A percentile compares a stretch with the other conserved stretches of the same genome.
Evolutionary conservation across 1,140 invertebrate genomes (phyloP).

Genomic region (Condylostylus longicornis): DNA sequence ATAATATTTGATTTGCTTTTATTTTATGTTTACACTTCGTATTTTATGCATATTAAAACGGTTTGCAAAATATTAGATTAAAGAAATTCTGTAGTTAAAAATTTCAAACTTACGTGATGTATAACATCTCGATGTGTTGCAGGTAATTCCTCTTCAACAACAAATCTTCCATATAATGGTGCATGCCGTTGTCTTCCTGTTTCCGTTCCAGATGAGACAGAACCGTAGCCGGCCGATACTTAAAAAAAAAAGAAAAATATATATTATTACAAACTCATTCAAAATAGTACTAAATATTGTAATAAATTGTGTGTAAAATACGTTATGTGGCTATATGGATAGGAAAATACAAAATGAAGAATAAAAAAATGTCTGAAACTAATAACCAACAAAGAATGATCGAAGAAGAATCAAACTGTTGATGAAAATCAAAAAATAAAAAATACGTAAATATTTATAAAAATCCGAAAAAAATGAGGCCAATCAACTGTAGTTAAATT

Average conservation of each 20-base stretch:
- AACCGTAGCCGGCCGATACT: slow-evolving; percentile 30
- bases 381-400: too few species aligned
- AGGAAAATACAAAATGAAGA: too few species aligned
- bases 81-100: background rate
- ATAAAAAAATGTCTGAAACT: too few species aligned
- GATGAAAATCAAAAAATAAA: too few species aligned
- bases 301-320: too few species aligned
- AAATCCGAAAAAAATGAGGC: too few species aligned
- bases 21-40: too few species aligned
- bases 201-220: slow-evolving; percentile 21
- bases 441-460: too few species aligned
- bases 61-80: background rate
- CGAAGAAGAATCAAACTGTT: too few species aligned
- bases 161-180: slow-evolving; percentile 72
- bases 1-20: too few species aligned
- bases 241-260: slow-evolving; percentile 9
- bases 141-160: slow-evolving; percentile 67
- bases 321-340: too few species aligned
- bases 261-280: slow-evolving; percentile 8
- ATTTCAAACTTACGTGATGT: slow-evolving; percentile 33
- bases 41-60: background rate
- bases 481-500: too few species aligned
- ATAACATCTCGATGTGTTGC: slow-evolving; percentile 32
- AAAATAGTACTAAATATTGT: background rate
- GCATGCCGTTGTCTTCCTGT: slow-evolving; percentile 41